Evolutionary conservation across 2,113 vertebrate genomes (phyloP).

Genomic region (Alligator sinensis): DNA sequence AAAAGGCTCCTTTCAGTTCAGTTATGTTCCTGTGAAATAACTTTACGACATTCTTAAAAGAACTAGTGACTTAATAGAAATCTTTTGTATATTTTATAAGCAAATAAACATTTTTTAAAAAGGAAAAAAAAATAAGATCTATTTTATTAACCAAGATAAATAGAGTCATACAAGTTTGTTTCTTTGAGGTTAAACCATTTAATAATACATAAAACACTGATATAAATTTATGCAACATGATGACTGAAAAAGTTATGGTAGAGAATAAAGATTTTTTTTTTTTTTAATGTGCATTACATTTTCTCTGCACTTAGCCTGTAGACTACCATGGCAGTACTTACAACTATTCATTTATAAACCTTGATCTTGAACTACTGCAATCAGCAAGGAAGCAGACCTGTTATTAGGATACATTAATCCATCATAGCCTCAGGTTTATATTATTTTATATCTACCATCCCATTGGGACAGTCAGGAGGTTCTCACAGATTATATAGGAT

Average conservation of each 20-base stretch:
- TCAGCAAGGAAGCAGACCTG: no score
- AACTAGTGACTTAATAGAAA: background rate
- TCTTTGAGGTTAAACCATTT: background rate
- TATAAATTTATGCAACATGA: background rate
- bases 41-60: background rate
- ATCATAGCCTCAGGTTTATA: no score
- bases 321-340: no score
- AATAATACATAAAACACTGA: background rate
- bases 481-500: background rate
- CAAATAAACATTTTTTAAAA: background rate
- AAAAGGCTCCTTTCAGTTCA: background rate
- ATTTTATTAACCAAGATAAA: background rate
- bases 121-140: background rate
- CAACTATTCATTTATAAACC: background rate
- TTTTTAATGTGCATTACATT: background rate
- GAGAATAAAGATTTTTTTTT: background rate
- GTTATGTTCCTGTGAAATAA: background rate
- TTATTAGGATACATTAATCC: no score
- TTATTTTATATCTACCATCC: no score
- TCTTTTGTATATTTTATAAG: background rate
- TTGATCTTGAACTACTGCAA: no score
- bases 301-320: background rate
- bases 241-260: background rate
- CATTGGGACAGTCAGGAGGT: background rate
- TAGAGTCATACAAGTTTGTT: background rate